Evolutionary conservation across 1,140 invertebrate genomes (phyloP).

Genomic region (Leptopilina boulardi): DNA sequence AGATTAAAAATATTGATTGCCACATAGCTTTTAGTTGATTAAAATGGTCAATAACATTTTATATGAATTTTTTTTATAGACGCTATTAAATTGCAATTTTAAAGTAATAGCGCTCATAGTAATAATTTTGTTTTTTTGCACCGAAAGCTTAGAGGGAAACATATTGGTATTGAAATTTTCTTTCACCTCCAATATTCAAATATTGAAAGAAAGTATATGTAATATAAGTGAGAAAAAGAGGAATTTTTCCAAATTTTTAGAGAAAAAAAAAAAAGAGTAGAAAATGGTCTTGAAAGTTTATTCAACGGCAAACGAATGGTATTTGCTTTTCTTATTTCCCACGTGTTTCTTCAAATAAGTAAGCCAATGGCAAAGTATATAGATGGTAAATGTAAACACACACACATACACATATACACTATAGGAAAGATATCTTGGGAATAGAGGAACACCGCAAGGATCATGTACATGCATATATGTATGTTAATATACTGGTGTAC

Average conservation of each 20-base stretch:
- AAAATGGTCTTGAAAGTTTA: not conserved
- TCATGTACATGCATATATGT: slow-evolving; percentile 30
- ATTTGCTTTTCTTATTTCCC: not conserved
- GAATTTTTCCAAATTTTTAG: not conserved
- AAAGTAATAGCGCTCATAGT: not conserved
- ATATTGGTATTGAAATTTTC: not conserved
- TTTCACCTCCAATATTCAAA: not conserved
- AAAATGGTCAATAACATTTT: slow-evolving; percentile 4
- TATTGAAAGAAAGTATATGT: too few species aligned
- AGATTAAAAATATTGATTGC: not conserved
- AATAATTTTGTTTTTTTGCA: not conserved
- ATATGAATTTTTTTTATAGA: not conserved
- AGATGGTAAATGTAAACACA: not conserved
- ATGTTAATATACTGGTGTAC: slow-evolving; percentile 20
- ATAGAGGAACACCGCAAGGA: slow-evolving; percentile 7
- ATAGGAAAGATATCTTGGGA: not conserved
- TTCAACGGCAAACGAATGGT: not conserved
- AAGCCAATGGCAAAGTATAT: not conserved
- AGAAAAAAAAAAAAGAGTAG: not conserved
- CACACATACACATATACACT: not conserved
- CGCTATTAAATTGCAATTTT: not conserved
- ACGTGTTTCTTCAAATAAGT: slow-evolving; percentile 5
- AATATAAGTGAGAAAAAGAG: not conserved
- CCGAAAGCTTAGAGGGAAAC: not conserved
- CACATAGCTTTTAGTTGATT: not conserved